Percentiles rank a stretch among this genome's conserved stretches.
Conservation (phyloP, 2,888 invertebrate species). For the Drosophila lacicola region DNA sequence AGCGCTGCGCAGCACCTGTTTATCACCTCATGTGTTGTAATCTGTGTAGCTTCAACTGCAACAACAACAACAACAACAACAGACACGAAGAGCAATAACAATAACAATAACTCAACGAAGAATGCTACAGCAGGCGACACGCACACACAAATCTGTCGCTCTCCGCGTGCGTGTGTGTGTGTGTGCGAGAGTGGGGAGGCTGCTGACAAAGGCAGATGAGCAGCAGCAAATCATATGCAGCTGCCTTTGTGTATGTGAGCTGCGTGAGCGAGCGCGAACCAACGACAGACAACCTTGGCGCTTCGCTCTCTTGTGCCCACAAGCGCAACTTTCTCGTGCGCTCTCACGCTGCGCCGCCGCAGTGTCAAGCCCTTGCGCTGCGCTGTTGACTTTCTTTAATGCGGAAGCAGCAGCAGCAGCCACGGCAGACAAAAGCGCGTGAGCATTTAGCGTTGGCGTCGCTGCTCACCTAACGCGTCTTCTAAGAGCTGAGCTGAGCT, state of each 20-base stretch:
- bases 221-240: conserved; percentile 14
- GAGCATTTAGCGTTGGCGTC: conserved; percentile 62
- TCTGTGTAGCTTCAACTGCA: conserved; percentile 61
- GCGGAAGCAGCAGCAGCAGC: conserved; percentile 59
- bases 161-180: conserved; percentile 9
- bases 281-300: conserved; percentile 68
- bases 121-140: conserved; percentile 23
- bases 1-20: conserved; percentile 69
- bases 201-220: conserved; percentile 36
- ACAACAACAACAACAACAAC: conserved; percentile 32
- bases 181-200: conserved; percentile 35
- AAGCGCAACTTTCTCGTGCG: conserved; percentile 68
- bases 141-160: conserved; percentile 16
- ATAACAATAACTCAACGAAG: conserved; percentile 43
- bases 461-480: conserved; percentile 56
- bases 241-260: neutral
- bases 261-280: conserved; percentile 7
- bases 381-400: conserved; percentile 68
- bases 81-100: conserved; percentile 33
- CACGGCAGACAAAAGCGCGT: conserved; percentile 59
- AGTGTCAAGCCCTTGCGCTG: conserved; percentile 51
- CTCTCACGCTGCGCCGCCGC: conserved; percentile 20
- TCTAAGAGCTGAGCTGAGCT: conserved; percentile 51
- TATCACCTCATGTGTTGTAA: conserved; percentile 78
- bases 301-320: conserved; percentile 19